Conservation (phyloP, 1,140 invertebrate species). For the Apis mellifera region DNA sequence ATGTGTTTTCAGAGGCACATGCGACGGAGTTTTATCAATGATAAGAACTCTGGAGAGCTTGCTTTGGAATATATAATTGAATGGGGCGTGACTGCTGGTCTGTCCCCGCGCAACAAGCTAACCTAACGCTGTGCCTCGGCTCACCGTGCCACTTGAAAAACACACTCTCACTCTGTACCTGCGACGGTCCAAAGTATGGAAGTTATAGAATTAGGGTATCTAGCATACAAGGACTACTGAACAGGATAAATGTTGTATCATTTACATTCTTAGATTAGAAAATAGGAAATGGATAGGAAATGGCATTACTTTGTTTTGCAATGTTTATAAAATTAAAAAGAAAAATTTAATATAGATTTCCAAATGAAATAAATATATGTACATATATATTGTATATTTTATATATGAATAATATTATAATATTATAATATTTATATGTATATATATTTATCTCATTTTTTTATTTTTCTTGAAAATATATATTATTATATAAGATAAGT, state of each 20-base stretch:
- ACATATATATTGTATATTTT: background rate
- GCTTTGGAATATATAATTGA: slow-evolving; percentile 78
- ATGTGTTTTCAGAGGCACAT: slow-evolving; percentile 82
- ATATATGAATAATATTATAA: too few relatives aligned
- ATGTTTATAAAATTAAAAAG: slow-evolving; percentile 67
- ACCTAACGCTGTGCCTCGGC: slow-evolving; percentile 79
- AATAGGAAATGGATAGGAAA: slow-evolving; percentile 43
- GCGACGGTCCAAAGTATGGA: slow-evolving; percentile 81
- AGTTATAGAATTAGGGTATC: slow-evolving; percentile 73
- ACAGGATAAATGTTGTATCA: slow-evolving; percentile 58
- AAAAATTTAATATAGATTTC: background rate
- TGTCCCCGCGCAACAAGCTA: slow-evolving; percentile 76
- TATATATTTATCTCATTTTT: background rate
- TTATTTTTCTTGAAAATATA: too few relatives aligned
- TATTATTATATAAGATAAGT: too few relatives aligned
- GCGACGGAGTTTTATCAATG: slow-evolving; percentile 80
- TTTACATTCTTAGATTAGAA: slow-evolving; percentile 62
- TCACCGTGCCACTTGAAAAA: slow-evolving; percentile 77
- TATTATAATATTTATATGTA: too few relatives aligned
- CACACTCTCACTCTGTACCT: slow-evolving; percentile 81
- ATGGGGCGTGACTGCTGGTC: slow-evolving; percentile 76
- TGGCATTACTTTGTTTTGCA: slow-evolving; percentile 71
- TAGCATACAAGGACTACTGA: slow-evolving; percentile 62
- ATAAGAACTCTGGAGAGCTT: slow-evolving; percentile 80
- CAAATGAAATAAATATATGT: too few relatives aligned